Conservation (phyloP, 2,888 invertebrate genomes). For the Chrysolina oricalcia region DNA sequence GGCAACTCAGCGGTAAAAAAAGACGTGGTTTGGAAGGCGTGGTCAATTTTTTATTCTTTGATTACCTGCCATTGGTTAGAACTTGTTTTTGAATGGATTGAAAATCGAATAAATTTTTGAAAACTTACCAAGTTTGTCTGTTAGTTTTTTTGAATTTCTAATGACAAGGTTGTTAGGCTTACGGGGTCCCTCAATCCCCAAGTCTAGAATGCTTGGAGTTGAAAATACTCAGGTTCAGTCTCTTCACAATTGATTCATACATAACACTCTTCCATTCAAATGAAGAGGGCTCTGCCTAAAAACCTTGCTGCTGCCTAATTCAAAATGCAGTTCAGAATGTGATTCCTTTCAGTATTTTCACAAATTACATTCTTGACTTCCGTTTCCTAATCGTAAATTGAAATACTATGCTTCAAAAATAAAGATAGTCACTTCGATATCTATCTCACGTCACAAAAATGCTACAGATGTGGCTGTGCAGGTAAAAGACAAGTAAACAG, state of each 20-base stretch:
- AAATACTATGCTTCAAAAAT: background rate
- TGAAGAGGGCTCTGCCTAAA: background rate
- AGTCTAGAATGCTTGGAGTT: background rate
- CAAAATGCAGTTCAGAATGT: background rate
- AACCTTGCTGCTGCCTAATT: background rate
- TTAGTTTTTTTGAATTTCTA: constrained; percentile 8
- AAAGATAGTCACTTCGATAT: background rate
- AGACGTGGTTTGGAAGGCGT: background rate
- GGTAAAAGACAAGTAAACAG: background rate
- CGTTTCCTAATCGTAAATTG: too few relatives aligned
- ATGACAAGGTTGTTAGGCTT: background rate
- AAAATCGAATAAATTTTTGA: background rate
- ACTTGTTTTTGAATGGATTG: background rate
- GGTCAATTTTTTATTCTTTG: too few relatives aligned
- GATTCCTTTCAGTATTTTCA: background rate
- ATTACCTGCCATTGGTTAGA: too few relatives aligned
- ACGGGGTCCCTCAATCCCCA: background rate
- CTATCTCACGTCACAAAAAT: background rate
- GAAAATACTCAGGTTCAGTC: background rate
- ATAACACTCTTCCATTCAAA: too few relatives aligned
- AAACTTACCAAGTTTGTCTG: constrained; percentile 8
- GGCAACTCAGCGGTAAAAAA: too few relatives aligned
- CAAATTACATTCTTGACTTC: too few relatives aligned
- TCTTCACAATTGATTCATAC: too few relatives aligned
- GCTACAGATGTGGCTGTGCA: constrained; percentile 16